Percentiles rank a stretch among this genome's conserved stretches.
These are phyloP conservation scores for Heliconius sara DNA, from an alignment of 2,888 invertebrate species.

Conservation along the genomic window DNA sequence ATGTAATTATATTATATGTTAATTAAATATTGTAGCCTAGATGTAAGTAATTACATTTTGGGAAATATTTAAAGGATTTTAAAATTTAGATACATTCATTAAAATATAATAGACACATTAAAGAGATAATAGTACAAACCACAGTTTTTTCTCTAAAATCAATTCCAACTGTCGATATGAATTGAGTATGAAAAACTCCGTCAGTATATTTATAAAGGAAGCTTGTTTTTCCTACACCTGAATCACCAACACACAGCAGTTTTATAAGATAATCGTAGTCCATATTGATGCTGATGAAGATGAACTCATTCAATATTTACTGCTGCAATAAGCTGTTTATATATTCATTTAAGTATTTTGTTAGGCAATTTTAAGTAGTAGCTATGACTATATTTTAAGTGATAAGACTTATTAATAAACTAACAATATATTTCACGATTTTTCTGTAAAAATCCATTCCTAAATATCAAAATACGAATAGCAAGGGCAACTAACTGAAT, in stretches of 20 bases:
- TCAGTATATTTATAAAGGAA: conserved; percentile 98
- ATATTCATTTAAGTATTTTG: not conserved
- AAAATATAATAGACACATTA: not conserved
- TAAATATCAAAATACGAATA: not conserved
- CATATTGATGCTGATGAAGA: conserved; percentile 69
- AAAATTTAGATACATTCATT: not conserved
- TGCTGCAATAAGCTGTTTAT: conserved; percentile 7
- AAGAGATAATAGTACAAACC: conserved; percentile 82
- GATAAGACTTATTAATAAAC: not conserved
- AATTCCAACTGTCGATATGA: conserved; percentile 98
- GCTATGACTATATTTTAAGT: not conserved
- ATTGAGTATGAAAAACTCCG: conserved; percentile 94
- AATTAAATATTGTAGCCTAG: not conserved
- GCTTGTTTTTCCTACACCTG: conserved; percentile 98
- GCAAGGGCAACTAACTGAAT: not conserved
- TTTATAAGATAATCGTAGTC: conserved; percentile 97
- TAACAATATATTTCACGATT: not conserved
- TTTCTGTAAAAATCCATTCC: conserved; percentile 1
- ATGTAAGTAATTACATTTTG: not conserved
- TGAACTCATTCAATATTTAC: conserved; percentile 33
- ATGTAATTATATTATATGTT: not conserved
- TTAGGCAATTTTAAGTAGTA: not conserved
- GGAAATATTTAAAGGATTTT: not conserved
- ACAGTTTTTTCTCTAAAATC: conserved; percentile 98
- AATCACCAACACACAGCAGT: conserved; percentile 97